These are phyloP conservation scores for Leptinotarsa undecemlineata DNA, from an alignment of 1,140 invertebrate species.

Conservation along the genomic window DNA sequence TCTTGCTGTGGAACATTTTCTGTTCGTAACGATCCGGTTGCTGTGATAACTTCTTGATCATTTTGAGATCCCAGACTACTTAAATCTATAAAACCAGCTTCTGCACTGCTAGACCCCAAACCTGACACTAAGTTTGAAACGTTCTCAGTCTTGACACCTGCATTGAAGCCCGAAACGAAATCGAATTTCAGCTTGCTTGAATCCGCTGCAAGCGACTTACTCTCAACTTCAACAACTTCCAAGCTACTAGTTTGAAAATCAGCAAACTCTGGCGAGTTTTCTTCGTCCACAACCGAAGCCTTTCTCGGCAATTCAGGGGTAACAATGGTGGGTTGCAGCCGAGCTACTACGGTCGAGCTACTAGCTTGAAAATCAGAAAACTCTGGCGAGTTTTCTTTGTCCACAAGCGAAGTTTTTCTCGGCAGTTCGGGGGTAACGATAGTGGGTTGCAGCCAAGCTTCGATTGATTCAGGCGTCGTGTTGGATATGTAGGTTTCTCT, in stretches of 20 bases:
- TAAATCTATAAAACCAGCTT: background rate
- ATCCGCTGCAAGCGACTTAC: no score
- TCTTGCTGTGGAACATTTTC: constrained; percentile 6
- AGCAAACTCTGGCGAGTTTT: constrained; percentile 40
- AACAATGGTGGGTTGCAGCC: constrained; percentile 47
- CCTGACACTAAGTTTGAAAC: background rate
- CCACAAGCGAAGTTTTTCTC: constrained; percentile 29
- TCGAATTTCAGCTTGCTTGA: no score
- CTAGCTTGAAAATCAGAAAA: constrained; percentile 50
- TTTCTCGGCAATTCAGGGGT: constrained; percentile 46
- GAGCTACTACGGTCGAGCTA: constrained; percentile 25
- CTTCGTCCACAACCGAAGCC: constrained; percentile 12
- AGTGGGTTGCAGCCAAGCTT: constrained; percentile 45
- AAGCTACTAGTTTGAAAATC: constrained; percentile 45
- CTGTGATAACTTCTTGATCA: no score
- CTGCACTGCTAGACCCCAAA: background rate
- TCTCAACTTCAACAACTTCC: no score
- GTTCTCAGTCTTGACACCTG: background rate
- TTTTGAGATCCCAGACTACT: no score
- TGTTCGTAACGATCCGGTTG: no score
- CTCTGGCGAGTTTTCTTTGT: constrained; percentile 30
- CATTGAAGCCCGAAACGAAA: no score
- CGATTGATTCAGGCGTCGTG: constrained; percentile 6
- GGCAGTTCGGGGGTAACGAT: constrained; percentile 47
- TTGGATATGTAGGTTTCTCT: constrained; percentile 52